Evolutionary conservation across 1,140 invertebrate species (phyloP).

Genomic region (Pseudomyrmex pallidus): DNA sequence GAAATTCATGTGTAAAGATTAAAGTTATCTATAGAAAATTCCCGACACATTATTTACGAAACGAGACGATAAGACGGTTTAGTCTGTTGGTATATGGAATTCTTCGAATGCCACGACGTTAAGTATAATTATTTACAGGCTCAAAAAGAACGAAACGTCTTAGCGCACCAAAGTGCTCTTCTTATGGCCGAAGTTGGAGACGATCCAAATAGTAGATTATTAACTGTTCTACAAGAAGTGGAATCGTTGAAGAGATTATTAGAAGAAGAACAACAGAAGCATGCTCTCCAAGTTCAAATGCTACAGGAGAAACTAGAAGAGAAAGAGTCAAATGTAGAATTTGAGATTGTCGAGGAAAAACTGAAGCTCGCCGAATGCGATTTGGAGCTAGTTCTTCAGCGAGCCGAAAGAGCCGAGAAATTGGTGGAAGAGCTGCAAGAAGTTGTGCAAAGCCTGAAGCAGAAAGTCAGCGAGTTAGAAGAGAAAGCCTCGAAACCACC

Average conservation of each 20-base stretch:
- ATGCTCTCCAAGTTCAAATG: conserved; percentile 86
- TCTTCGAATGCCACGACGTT: not conserved
- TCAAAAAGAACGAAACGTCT: conserved; percentile 88
- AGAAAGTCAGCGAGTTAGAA: conserved; percentile 81
- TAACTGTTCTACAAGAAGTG: conserved; percentile 87
- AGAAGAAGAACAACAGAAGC: conserved; percentile 87
- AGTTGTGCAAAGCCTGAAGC: conserved; percentile 75
- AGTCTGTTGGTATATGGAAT: no score
- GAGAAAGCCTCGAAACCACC: conserved; percentile 80
- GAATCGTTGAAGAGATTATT: conserved; percentile 87
- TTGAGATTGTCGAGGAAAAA: conserved; percentile 89
- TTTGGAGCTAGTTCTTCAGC: conserved; percentile 86
- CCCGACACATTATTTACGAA: not conserved
- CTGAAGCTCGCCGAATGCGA: conserved; percentile 89
- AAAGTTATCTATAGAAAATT: no score
- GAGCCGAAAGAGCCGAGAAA: conserved; percentile 88
- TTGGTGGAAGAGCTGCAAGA: conserved; percentile 77
- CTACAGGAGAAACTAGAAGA: conserved; percentile 89
- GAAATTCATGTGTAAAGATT: no score
- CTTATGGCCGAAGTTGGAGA: conserved; percentile 87
- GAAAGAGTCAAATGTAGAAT: conserved; percentile 88
- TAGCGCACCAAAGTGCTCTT: conserved; percentile 89
- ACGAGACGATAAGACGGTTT: no score
- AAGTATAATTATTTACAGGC: conserved; percentile 61
- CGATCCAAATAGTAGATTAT: conserved; percentile 85